Evolutionary conservation across 2,797 vertebrate species (phyloP).

Genomic region (Sciaenops ocellatus): DNA sequence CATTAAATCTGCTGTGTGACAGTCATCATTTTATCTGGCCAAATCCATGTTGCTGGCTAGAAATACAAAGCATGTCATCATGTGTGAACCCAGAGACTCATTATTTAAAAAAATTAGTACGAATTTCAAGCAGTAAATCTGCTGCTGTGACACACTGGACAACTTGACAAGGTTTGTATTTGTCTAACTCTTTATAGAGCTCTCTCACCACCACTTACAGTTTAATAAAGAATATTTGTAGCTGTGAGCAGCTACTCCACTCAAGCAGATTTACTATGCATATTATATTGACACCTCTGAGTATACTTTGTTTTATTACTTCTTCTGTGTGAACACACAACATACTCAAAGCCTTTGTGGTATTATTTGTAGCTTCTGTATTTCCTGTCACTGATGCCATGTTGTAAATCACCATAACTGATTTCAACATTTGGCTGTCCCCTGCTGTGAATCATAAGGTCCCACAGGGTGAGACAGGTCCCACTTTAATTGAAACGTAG

Average conservation of each 20-base stretch:
- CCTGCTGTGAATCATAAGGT: conserved; percentile 9
- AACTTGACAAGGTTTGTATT: background rate
- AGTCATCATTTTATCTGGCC: too few species aligned
- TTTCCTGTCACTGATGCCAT: conserved; percentile 5
- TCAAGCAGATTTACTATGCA: background rate
- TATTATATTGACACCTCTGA: background rate
- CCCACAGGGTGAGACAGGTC: conserved; percentile 14
- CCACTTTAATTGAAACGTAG: conserved; percentile 19
- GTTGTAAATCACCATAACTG: conserved; percentile 26
- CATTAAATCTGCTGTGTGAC: too few species aligned
- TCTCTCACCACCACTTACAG: background rate
- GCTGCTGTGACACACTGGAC: too few species aligned
- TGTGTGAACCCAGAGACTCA: too few species aligned
- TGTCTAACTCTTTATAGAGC: background rate
- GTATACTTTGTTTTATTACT: background rate
- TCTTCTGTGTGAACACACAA: conserved; percentile 7
- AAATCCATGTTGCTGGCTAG: too few species aligned
- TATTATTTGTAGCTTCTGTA: background rate
- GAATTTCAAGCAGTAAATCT: too few species aligned
- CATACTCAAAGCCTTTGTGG: background rate
- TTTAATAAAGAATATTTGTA: background rate
- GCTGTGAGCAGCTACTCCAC: background rate
- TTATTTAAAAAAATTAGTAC: too few species aligned
- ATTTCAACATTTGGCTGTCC: conserved; percentile 10
- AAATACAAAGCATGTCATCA: too few species aligned